A percentile compares a stretch with the other conserved stretches of the same genome.
These are phyloP conservation scores for Lanistes nyassanus DNA, from an alignment of 1,140 invertebrate species.

Conservation along the genomic window DNA sequence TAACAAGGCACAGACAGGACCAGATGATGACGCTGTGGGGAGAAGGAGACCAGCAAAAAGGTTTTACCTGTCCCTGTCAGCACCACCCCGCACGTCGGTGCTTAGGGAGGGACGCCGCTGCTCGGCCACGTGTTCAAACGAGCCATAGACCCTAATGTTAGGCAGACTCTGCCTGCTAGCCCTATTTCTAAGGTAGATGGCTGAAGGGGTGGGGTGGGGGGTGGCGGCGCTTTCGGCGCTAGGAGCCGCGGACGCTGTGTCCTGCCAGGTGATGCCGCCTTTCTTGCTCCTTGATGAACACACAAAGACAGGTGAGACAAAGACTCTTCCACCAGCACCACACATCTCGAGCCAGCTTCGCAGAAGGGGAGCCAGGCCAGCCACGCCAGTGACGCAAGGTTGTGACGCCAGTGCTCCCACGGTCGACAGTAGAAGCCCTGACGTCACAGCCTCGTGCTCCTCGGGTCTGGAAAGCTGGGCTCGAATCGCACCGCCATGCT, in stretches of 20 bases:
- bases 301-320: background rate
- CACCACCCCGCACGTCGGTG: background rate
- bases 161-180: background rate
- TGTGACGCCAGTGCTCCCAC: no score
- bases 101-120: background rate
- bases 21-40: no score
- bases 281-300: conserved; percentile 4
- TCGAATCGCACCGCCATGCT: no score
- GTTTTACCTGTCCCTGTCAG: background rate
- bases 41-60: no score
- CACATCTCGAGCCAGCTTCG: no score
- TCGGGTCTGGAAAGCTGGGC: no score
- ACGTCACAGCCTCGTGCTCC: no score
- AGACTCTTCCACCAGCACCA: conserved; percentile 15
- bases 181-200: background rate
- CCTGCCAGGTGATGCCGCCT: background rate
- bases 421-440: no score
- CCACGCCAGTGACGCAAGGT: no score
- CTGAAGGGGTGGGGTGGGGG: background rate
- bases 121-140: background rate
- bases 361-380: no score
- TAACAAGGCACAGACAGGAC: no score
- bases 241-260: background rate
- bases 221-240: background rate
- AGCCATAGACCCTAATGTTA: no score